Evolutionary conservation across 2,113 vertebrate species (phyloP).

Genomic region (Lonchura striata): DNA sequence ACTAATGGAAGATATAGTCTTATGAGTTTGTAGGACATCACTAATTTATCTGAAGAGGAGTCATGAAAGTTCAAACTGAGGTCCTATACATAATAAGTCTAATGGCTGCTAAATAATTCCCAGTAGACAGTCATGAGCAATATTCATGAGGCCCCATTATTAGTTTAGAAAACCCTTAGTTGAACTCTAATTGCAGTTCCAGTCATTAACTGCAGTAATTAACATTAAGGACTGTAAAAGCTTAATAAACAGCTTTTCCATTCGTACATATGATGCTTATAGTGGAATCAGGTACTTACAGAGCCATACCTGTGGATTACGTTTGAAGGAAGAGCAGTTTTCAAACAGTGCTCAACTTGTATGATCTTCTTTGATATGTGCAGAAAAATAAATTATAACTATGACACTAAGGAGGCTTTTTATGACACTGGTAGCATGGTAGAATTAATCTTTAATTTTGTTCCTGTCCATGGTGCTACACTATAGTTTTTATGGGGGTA

Average conservation of each 20-base stretch:
- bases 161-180: slow-evolving; percentile 53
- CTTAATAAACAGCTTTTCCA: slow-evolving; percentile 20
- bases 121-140: neutral
- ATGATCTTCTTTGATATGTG: neutral
- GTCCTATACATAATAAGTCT: neutral
- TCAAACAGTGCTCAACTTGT: neutral
- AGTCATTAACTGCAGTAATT: slow-evolving; percentile 61
- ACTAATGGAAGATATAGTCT: neutral
- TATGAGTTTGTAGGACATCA: neutral
- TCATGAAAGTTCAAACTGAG: neutral
- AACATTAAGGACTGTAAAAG: slow-evolving; percentile 42
- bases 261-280: neutral
- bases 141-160: slow-evolving; percentile 58
- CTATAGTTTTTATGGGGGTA: neutral
- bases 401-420: neutral
- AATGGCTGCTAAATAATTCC: slow-evolving; percentile 22
- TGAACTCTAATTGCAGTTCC: slow-evolving; percentile 42
- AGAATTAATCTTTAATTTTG: neutral
- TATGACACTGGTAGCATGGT: neutral
- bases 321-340: neutral
- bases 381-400: neutral
- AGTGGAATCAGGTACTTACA: neutral
- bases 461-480: neutral
- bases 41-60: neutral
- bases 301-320: neutral